Base-by-base conservation (phyloP, 2,113 vertebrate species). In the Alosa alosa region DNA sequence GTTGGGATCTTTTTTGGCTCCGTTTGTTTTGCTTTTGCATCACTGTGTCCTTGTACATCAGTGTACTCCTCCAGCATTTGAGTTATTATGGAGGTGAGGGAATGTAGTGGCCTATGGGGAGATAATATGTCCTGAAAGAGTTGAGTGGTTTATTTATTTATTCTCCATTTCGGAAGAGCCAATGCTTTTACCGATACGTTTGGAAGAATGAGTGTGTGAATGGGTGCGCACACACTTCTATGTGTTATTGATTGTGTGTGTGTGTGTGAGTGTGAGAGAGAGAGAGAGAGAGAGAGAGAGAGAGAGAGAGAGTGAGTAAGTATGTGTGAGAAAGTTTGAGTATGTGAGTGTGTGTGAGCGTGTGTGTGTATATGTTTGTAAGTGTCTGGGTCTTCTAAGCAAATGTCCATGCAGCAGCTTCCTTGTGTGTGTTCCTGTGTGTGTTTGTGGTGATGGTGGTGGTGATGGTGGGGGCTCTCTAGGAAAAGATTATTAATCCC, bases 401-500 rank as follows among this genome's bases (percentile, higher is more conserved):
- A 78, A 11, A 31, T 13, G 25, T 10, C 9, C 68, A 75, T 75
- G 31, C 31, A 75, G 31, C 9, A 15, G 31, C 36, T 75, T 39
- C 25, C 20, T 9, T 75, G 10, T 75, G 31, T 75, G 57, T 64
- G 57, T 64, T 18, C 6, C 18, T 64, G 57, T 60, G 68, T 72
- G 68, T 31, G 68, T 75, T 10, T 36, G 31, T 75, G 68, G 3
- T 18, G 17, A 25, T 72, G 25, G 7, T 25, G 2, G 64, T 25
- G n/a, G 8, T 25, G 68, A 31, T 6, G n/a, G 68, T 11, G 25
- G 9, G 25, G 68, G 25, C 25, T 85, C 89, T 91, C 72, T 7
- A 90, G 84, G 91, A 91, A 91, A 86, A 90, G 22, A 89, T 86
- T 55, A 91, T 88, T 91, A 86, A 84, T 89, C 87, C 82, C 57